phyloP scores from a whole-genome alignment of 2,888 invertebrate genomes.

The Aphidoletes aphidimyza region DNA sequence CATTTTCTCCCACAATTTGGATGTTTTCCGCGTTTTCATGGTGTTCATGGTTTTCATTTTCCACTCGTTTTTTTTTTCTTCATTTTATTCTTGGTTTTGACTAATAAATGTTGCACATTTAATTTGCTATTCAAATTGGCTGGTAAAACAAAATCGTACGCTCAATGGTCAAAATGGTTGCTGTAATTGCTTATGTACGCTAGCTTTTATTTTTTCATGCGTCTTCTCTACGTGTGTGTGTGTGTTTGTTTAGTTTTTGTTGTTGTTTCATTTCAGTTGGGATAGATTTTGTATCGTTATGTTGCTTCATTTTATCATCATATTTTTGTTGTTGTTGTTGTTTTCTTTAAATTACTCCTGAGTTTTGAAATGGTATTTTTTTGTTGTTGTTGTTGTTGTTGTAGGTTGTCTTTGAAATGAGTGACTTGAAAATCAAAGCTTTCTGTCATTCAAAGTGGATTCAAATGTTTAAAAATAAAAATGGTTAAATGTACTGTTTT shows the following conservation, averaged over 20 bases:
- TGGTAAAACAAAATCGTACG: background rate
- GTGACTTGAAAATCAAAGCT: no score
- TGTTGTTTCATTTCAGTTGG: conserved; percentile 35
- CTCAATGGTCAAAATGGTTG: conserved; percentile 34
- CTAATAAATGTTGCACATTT: conserved; percentile 17
- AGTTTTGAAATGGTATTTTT: conserved; percentile 4
- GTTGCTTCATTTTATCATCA: background rate
- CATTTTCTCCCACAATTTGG: background rate
- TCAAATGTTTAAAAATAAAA: no score
- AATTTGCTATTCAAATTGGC: conserved; percentile 5
- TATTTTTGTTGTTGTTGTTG: background rate
- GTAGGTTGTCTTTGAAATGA: background rate
- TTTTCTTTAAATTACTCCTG: conserved; percentile 6
- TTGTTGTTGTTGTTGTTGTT: background rate
- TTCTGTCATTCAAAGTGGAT: no score
- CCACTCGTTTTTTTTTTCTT: background rate
- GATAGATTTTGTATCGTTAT: conserved; percentile 33
- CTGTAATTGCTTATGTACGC: conserved; percentile 39
- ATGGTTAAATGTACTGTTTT: no score
- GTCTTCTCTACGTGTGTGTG: background rate
- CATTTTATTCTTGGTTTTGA: background rate
- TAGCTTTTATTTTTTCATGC: no score
- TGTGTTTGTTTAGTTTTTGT: no score
- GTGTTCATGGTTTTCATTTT: background rate
- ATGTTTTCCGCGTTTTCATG: background rate